Percentiles rank a stretch among this genome's conserved stretches.
These are phyloP conservation scores for Pseudopodoces humilis DNA, from an alignment of 2,113 vertebrate genomes.

Conservation along the genomic window DNA sequence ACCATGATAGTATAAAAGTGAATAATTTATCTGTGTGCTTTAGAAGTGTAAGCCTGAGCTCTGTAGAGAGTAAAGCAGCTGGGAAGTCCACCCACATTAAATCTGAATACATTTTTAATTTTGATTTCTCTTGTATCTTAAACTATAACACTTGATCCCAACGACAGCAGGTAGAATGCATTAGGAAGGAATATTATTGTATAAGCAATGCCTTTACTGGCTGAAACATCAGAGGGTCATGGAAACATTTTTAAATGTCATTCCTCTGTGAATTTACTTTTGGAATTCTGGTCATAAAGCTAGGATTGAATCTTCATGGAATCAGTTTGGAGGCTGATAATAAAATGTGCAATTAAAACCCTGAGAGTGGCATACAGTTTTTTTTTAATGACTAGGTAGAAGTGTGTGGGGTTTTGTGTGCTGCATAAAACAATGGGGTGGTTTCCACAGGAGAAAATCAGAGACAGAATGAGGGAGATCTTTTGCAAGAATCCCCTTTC, in stretches of 20 bases:
- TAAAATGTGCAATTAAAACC: conserved; percentile 15
- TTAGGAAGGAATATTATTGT: conserved; percentile 59
- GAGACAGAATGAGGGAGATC: neutral
- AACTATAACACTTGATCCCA: conserved; percentile 38
- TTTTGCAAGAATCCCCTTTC: neutral
- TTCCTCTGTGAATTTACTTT: conserved; percentile 23
- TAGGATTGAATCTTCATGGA: neutral
- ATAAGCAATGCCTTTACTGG: conserved; percentile 36
- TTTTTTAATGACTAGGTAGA: neutral
- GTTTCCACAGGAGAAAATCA: neutral
- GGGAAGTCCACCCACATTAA: neutral
- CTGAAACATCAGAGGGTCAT: conserved; percentile 45
- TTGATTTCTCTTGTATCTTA: conserved; percentile 50
- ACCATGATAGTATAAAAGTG: neutral
- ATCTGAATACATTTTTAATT: conserved; percentile 18
- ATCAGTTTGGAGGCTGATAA: conserved; percentile 25
- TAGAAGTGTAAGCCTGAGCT: neutral
- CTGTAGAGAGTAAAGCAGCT: neutral
- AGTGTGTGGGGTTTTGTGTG: neutral
- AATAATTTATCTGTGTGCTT: conserved; percentile 48
- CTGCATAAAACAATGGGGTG: neutral
- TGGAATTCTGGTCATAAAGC: conserved; percentile 18
- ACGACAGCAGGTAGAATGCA: conserved; percentile 30
- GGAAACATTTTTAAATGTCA: conserved; percentile 44
- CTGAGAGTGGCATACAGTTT: rapidly evolving